Percentiles rank a stretch among this genome's conserved stretches.
These are phyloP conservation scores for Pseudopleuronectes americanus DNA, from an alignment of 2,797 vertebrate genomes.

Conservation along the genomic window DNA sequence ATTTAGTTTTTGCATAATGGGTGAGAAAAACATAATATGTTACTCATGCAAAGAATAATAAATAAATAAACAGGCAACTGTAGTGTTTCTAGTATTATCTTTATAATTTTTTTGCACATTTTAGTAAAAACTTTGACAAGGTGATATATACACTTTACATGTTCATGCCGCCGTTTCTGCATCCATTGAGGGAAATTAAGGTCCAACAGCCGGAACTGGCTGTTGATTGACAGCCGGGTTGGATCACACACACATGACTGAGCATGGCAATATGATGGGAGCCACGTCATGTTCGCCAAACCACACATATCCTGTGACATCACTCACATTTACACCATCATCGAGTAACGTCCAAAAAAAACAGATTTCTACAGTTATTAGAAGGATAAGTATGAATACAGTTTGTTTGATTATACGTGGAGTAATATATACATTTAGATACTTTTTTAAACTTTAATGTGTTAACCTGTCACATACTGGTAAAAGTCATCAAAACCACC, in stretches of 20 bases:
- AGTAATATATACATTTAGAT: constrained; percentile 7
- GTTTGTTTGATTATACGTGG: not conserved
- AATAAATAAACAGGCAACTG: too few relatives aligned
- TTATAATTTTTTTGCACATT: too few relatives aligned
- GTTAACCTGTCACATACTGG: not conserved
- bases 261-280: constrained; percentile 35
- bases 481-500: not conserved
- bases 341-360: too few relatives aligned
- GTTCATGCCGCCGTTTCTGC: too few relatives aligned
- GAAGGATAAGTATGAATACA: not conserved
- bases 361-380: too few relatives aligned
- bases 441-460: not conserved
- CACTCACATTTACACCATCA: not conserved
- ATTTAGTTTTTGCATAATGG: too few relatives aligned
- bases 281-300: constrained; percentile 15
- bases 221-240: constrained; percentile 80
- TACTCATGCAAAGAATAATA: not conserved
- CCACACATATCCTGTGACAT: constrained; percentile 12
- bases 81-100: too few relatives aligned
- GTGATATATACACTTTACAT: too few relatives aligned
- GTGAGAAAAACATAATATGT: not conserved
- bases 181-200: too few relatives aligned
- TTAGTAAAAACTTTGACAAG: too few relatives aligned
- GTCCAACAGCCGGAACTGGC: constrained; percentile 54
- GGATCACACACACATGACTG: constrained; percentile 75